Evolutionary conservation across 2,888 invertebrate genomes (phyloP).

Genomic region (Gibbula magus): DNA sequence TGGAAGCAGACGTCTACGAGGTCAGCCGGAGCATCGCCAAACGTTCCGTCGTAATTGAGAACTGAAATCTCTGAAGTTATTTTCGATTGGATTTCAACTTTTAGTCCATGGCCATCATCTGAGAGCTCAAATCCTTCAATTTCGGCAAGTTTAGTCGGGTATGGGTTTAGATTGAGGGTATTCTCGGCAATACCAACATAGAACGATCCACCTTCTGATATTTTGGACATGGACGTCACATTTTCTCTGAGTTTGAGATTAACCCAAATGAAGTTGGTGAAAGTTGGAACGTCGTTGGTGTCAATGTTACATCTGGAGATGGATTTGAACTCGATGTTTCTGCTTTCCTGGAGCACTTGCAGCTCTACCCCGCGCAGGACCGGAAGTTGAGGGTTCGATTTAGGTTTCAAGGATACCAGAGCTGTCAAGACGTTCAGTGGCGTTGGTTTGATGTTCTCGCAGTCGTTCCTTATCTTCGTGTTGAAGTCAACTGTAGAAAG

Average conservation of each 20-base stretch:
- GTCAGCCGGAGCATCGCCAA: background rate
- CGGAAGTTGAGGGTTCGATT: background rate
- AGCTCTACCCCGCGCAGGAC: background rate
- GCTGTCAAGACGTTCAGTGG: background rate
- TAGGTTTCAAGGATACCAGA: background rate
- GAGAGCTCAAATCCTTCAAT: background rate
- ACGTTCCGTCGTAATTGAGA: background rate
- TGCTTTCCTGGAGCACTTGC: background rate
- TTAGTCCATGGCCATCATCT: background rate
- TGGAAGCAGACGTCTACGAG: background rate
- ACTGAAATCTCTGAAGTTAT: background rate
- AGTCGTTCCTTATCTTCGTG: background rate
- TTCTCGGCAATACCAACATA: background rate
- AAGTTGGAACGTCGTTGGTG: background rate
- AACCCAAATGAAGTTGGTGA: background rate
- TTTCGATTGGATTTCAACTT: background rate
- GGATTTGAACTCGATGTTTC: background rate
- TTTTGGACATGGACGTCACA: background rate
- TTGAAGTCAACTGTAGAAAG: background rate
- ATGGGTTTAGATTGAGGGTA: background rate
- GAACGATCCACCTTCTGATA: background rate
- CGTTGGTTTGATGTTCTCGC: background rate
- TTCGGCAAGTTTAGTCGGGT: background rate
- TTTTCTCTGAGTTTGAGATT: background rate
- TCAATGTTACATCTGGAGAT: background rate